phyloP scores from a whole-genome alignment of 2,888 invertebrate species.

The Gymnocheta viridis region DNA sequence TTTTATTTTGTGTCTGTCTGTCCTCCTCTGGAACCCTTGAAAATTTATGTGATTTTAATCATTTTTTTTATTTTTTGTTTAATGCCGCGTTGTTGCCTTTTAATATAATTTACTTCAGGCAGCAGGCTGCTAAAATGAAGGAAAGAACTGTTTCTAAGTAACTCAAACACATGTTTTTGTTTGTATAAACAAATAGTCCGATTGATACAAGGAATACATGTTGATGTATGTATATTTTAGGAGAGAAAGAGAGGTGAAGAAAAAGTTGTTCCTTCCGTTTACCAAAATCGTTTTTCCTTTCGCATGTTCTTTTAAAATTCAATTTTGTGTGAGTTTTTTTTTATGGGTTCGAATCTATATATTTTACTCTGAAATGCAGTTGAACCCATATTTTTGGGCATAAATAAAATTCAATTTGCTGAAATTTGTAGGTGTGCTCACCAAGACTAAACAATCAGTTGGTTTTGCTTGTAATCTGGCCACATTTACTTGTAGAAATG shows the following conservation, averaged over 20 bases:
- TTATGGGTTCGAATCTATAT: neutral
- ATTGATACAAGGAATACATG: neutral
- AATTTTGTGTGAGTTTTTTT: slow-evolving; percentile 9
- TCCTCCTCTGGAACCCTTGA: slow-evolving; percentile 39
- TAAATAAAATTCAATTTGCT: slow-evolving; percentile 67
- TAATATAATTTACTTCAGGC: slow-evolving; percentile 17
- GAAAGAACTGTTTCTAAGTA: neutral
- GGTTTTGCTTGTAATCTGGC: neutral
- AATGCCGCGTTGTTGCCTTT: slow-evolving; percentile 6
- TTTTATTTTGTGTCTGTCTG: slow-evolving; percentile 27
- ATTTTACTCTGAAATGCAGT: slow-evolving; percentile 38
- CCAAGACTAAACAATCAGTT: slow-evolving; percentile 42
- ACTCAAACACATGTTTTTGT: slow-evolving; percentile 58
- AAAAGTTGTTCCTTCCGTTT: slow-evolving; percentile 37
- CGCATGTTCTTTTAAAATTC: neutral
- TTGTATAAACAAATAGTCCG: slow-evolving; percentile 9
- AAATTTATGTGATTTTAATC: slow-evolving; percentile 66
- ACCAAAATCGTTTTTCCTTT: slow-evolving; percentile 5
- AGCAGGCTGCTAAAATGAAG: neutral
- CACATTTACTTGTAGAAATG: neutral
- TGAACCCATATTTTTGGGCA: slow-evolving; percentile 52
- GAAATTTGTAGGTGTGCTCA: slow-evolving; percentile 44
- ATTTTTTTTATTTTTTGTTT: slow-evolving; percentile 38
- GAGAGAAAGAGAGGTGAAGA: neutral
- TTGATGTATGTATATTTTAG: neutral